Base-by-base conservation (phyloP, 2,888 invertebrate genomes). In the Xylocampa areola region DNA sequence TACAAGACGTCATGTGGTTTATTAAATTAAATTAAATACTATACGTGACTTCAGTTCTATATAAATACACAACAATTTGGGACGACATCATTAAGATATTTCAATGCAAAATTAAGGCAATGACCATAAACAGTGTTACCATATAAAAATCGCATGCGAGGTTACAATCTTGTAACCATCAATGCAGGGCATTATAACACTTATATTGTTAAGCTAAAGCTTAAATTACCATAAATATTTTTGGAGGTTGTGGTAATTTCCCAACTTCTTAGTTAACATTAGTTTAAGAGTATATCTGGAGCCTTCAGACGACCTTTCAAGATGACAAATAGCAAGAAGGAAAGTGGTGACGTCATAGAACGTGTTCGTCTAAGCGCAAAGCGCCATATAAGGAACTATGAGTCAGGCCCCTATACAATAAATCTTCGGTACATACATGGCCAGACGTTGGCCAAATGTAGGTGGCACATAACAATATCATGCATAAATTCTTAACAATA, bases 281-380 rank as follows among this genome's bases (percentile, higher is more conserved):
- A 25, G 35, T 51, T 17, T n/a, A 33, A 49, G 65, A 36, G 37
- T 29, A 49, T 8, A 45, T 23, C 23, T 25, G 19, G 11, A 52
- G 36, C 33, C 52, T 59, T 51, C 44, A 49, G 35, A 57, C 51
- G 49, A 66, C 59, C 59, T 62, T 69, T 48, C 21, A 25, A 50
- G 48, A 60, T 62, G 57, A 60, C 64, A 49, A 19, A 67, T 17
- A 36, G 3, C 17, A 51, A 60, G 52, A 73, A 58, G 51, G 77
- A 78, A 76, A 78, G 77, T 73, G 51, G 29, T 78, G 75, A 75
- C 68, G 66, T 68, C 65, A 76, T 33, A 2, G 6, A 2, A 25
- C 41, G 14, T 30, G 43, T 44, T 40, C 25, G 40, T 71, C 63
- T 73, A 69, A 59, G 40, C 53, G 35, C n/a, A n/a, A 27, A 11